Percentiles rank a stretch among this genome's conserved stretches.
phyloP scores from a whole-genome alignment of 2,113 vertebrate genomes.

The Anas platyrhynchos region DNA sequence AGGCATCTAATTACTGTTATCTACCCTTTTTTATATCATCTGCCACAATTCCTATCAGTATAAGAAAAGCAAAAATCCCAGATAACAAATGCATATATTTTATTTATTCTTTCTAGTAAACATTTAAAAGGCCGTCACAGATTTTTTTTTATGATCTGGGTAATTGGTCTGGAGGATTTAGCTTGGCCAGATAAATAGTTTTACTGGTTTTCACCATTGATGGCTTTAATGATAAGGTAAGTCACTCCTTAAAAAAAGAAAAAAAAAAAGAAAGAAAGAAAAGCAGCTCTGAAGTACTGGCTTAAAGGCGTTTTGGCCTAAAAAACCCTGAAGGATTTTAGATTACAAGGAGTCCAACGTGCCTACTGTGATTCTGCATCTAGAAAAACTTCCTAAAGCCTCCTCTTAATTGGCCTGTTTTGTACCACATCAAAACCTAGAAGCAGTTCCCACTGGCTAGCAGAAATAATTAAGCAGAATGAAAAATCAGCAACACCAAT shows the following conservation, averaged over 20 bases:
- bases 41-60: constrained; percentile 12
- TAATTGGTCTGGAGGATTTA: constrained; percentile 1
- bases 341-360: background rate
- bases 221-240: constrained; percentile 8
- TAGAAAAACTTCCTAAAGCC: background rate
- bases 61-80: constrained; percentile 23
- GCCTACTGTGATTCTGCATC: background rate
- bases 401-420: background rate
- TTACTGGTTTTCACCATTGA: background rate
- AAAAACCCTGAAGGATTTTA: background rate
- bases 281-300: background rate
- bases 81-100: background rate
- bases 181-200: background rate
- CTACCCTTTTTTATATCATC: background rate
- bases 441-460: background rate
- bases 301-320: background rate
- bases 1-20: background rate
- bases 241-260: background rate
- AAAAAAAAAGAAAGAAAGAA: background rate
- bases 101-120: background rate
- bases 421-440: constrained; percentile 1
- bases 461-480: background rate
- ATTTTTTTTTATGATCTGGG: background rate
- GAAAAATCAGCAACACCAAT: background rate
- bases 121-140: background rate